phyloP scores from a whole-genome alignment of 2,113 vertebrate genomes.

The Desmodus rotundus region DNA sequence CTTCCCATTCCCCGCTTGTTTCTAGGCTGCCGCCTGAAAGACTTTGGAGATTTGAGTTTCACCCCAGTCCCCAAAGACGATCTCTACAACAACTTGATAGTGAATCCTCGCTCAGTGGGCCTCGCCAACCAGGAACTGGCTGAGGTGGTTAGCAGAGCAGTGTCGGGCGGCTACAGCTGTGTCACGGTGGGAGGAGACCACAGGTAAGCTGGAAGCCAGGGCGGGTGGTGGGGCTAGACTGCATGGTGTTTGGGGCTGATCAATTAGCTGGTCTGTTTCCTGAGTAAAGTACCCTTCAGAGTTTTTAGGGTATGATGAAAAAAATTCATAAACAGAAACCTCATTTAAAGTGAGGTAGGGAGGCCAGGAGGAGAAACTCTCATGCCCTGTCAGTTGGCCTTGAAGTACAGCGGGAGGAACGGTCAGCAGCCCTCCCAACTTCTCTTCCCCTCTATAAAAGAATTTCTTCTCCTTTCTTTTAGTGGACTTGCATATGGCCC shows the following conservation, averaged over 20 bases:
- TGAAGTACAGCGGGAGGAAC: not conserved
- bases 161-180: constrained; percentile 90
- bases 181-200: constrained; percentile 96
- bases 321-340: not conserved
- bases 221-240: not conserved
- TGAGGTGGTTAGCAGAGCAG: constrained; percentile 86
- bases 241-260: not conserved
- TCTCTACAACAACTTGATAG: constrained; percentile 88
- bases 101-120: constrained; percentile 92
- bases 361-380: not conserved
- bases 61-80: constrained; percentile 90
- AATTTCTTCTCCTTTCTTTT: not conserved
- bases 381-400: not conserved
- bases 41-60: constrained; percentile 94
- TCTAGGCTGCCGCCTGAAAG: constrained; percentile 90
- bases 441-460: not conserved
- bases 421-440: not conserved
- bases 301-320: not conserved
- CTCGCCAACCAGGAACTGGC: constrained; percentile 89
- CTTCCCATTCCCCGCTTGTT: not conserved
- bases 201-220: constrained; percentile 83
- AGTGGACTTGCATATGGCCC: not conserved
- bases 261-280: not conserved
- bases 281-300: not conserved
- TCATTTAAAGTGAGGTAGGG: not conserved